Conservation (phyloP, 2,888 invertebrate species). For the Meganola albula region DNA sequence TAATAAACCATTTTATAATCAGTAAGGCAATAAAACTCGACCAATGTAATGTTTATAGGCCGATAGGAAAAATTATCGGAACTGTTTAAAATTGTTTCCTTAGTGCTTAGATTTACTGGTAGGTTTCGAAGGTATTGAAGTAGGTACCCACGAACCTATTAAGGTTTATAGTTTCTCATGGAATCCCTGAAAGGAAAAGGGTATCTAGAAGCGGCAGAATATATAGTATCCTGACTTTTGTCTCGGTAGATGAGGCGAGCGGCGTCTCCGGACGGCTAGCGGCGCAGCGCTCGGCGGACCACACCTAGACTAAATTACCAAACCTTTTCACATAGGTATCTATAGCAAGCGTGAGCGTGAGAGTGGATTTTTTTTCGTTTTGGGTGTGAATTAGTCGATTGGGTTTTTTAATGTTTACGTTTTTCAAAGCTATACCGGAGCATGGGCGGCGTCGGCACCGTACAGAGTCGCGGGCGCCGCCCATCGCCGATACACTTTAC, state of each 20-base stretch:
- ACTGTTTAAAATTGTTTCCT: too few relatives aligned
- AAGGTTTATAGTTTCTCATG: too few relatives aligned
- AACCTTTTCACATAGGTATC: conserved; percentile 78
- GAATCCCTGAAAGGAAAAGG: too few relatives aligned
- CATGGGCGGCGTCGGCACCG: conserved; percentile 66
- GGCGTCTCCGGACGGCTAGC: conserved; percentile 65
- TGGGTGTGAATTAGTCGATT: conserved; percentile 78
- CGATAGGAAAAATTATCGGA: too few relatives aligned
- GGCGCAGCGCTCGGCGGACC: conserved; percentile 69
- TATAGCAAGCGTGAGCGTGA: conserved; percentile 79
- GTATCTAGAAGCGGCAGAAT: too few relatives aligned
- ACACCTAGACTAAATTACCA: conserved; percentile 74
- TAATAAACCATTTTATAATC: too few relatives aligned
- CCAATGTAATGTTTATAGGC: too few relatives aligned
- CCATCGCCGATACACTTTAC: conserved; percentile 62
- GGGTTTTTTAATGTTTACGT: conserved; percentile 77
- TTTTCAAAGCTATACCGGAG: conserved; percentile 68
- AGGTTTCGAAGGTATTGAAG: too few relatives aligned
- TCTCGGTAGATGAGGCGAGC: conserved; percentile 77
- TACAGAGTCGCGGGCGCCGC: conserved; percentile 57
- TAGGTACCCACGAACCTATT: too few relatives aligned
- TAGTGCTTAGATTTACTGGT: too few relatives aligned
- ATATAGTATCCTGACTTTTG: conserved; percentile 66
- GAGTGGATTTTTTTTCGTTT: conserved; percentile 77
- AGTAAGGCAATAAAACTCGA: too few relatives aligned